Evolutionary conservation across 2,888 invertebrate genomes (phyloP), one percentile per base, ranked within the genome.

Genomic region (Lapara coniferarum): DNA sequence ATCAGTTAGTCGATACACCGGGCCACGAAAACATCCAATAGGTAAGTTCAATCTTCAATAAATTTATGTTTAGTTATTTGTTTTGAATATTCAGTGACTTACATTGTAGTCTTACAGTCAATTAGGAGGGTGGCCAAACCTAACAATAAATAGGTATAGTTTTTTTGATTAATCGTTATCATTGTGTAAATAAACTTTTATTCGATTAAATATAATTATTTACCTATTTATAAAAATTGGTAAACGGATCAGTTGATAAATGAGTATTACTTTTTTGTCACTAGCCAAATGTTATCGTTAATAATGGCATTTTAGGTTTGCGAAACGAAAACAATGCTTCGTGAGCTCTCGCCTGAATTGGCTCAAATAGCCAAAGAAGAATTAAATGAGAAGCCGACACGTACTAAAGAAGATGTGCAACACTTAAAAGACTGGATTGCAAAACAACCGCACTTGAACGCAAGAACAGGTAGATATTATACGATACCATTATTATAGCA

Each of bases 371-470:
- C 95, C 56, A 86, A 83, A 69, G 81, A 88, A 5, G 93, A 95
- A 73, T 78, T 95, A 30, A 91, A 93, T 57, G 95, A 95, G 75
- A 93, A 94, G 70, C 91, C 94, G 0, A 88, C 83, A 2, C 83
- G 87, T 69, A 81, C 89, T 6, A 75, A 80, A n/a, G 85, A 88
- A 52, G 94, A 94, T 78, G 80, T 95, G 59, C 77, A 83, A 67
- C 82, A 88, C 73, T 83, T 95, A 44, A 92, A 91, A 75, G 91
- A 94, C 53, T 95, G 95, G 95, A 85, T 95, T 66, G 80, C 86
- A 5, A 94, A 94, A 78, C 95, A 95, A 77, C 91, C 93, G 0
- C 94, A 95, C 77, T 82, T 95, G 59, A 89, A 81, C 75, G 94
- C 94, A 10, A 91, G 95, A 81, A 94, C 91, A 82, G 95, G 95